Evolutionary conservation across 2,797 vertebrate genomes (phyloP).

Genomic region (Bryconaethiops microstoma): DNA sequence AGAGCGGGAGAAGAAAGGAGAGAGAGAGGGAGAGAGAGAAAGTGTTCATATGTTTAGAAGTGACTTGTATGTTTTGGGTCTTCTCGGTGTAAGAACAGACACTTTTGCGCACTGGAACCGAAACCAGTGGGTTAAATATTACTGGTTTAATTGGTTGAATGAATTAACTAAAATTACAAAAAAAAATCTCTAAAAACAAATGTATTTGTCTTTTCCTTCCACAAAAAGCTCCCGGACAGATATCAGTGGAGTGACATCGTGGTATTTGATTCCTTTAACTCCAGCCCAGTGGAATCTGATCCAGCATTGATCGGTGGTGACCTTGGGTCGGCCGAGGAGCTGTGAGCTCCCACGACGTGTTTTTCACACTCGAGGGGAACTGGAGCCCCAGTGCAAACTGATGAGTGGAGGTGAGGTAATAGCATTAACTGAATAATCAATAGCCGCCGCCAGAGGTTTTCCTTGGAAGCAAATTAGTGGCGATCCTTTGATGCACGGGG

Average conservation of each 20-base stretch:
- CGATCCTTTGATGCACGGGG: not conserved
- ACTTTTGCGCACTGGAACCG: too few relatives aligned
- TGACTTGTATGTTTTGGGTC: too few relatives aligned
- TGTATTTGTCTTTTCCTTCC: not conserved
- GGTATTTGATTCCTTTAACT: not conserved
- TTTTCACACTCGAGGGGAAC: not conserved
- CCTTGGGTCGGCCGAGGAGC: not conserved
- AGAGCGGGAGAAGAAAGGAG: slow-evolving; percentile 11
- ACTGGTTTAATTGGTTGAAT: too few relatives aligned
- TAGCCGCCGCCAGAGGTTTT: not conserved
- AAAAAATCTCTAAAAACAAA: too few relatives aligned
- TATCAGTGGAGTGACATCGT: not conserved
- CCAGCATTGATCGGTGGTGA: not conserved
- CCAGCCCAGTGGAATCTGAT: slow-evolving; percentile 4
- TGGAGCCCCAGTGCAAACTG: not conserved
- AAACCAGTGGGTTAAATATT: too few relatives aligned
- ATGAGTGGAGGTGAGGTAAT: slow-evolving; percentile 5
- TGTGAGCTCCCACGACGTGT: not conserved
- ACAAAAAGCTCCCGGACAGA: too few relatives aligned
- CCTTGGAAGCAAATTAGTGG: not conserved
- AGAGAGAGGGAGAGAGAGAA: not conserved
- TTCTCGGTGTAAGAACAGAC: not conserved
- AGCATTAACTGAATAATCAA: slow-evolving; percentile 10
- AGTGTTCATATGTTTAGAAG: too few relatives aligned
- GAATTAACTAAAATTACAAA: too few relatives aligned